A percentile compares a stretch with the other conserved stretches of the same genome.
Evolutionary conservation across 2,888 invertebrate genomes (phyloP).

Genomic region (Parnassius smintheus): DNA sequence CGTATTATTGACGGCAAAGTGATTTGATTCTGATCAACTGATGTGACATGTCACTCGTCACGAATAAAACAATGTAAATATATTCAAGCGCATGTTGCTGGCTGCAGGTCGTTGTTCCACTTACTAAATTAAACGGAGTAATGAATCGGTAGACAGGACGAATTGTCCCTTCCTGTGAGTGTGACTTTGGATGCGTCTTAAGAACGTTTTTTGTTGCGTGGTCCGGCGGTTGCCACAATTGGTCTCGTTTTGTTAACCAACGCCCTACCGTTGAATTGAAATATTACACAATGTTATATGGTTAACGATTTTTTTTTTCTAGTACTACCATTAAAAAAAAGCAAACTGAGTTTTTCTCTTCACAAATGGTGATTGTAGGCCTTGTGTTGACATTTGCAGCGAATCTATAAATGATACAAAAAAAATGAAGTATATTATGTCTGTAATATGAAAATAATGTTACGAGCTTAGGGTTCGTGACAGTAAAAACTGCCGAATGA

Average conservation of each 20-base stretch:
- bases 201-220: constrained; percentile 1
- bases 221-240: background rate
- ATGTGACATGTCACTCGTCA: background rate
- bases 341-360: no score
- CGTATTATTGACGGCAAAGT: background rate
- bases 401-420: no score
- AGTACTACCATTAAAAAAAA: no score
- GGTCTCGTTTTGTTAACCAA: background rate
- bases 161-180: constrained; percentile 22
- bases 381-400: no score
- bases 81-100: constrained; percentile 10
- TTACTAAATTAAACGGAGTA: constrained; percentile 22
- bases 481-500: no score
- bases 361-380: no score
- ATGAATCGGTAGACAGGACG: constrained; percentile 23
- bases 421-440: no score
- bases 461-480: no score
- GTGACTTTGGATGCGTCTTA: constrained; percentile 15
- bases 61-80: constrained; percentile 17
- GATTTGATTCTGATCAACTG: background rate
- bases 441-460: no score
- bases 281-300: no score
- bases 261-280: no score
- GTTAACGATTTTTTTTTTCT: no score
- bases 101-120: constrained; percentile 20